Conservation (phyloP, 2,113 vertebrate genomes). For the Odocoileus virginianus region DNA sequence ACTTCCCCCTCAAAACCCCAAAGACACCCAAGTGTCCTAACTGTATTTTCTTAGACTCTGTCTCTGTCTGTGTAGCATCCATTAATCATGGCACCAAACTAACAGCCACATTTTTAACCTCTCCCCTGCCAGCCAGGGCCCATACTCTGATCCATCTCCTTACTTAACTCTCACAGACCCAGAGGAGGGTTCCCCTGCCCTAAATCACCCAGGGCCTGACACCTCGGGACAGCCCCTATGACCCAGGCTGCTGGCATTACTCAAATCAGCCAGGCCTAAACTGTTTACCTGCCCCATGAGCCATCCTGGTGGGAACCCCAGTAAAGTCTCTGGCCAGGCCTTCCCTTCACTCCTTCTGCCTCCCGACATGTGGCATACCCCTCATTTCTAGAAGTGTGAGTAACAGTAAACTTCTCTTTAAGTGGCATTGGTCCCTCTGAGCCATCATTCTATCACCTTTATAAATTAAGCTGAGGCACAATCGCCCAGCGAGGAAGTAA, state of each 20-base stretch:
- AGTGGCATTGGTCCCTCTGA: neutral
- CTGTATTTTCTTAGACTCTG: neutral
- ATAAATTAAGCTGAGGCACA: neutral
- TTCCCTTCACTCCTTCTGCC: neutral
- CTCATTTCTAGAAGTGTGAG: neutral
- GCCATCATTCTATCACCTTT: neutral
- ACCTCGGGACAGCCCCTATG: neutral
- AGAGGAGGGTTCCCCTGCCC: neutral
- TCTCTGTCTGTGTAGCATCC: neutral
- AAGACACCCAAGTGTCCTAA: neutral
- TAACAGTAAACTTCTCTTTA: neutral
- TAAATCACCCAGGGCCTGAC: neutral
- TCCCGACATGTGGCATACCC: accelerated
- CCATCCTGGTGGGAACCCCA: neutral
- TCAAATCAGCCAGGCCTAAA: neutral
- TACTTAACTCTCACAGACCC: neutral
- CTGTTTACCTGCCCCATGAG: neutral
- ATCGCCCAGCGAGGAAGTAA: accelerated
- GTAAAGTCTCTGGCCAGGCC: neutral
- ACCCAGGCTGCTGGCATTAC: neutral
- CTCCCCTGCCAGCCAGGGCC: neutral
- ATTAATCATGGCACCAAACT: neutral
- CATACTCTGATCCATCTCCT: neutral
- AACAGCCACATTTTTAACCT: neutral
- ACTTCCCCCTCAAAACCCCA: neutral